Percentiles rank a stretch among this genome's conserved stretches.
Evolutionary conservation across 2,113 vertebrate species (phyloP).

Genomic region (Eira barbara): DNA sequence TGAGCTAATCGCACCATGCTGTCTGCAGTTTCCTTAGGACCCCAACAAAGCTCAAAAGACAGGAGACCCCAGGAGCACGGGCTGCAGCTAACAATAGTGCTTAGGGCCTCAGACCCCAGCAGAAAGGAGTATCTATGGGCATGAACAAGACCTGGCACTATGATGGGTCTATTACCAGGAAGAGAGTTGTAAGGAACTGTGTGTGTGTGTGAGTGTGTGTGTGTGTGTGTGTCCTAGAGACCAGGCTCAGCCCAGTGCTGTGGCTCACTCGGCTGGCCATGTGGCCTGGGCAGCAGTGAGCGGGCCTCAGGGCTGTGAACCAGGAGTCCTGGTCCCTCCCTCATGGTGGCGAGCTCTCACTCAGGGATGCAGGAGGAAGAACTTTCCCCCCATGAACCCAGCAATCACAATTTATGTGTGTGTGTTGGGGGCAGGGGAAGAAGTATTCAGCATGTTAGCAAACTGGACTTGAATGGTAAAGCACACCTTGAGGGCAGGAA

Average conservation of each 20-base stretch:
- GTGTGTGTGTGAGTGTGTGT: too few relatives aligned
- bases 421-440: too few relatives aligned
- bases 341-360: not conserved
- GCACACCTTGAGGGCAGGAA: not conserved
- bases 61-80: not conserved
- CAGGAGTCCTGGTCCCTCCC: not conserved
- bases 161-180: not conserved
- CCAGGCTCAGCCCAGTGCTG: too few relatives aligned
- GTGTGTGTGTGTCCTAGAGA: not conserved
- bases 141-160: not conserved
- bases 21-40: not conserved
- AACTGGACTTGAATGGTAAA: not conserved
- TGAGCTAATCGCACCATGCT: not conserved
- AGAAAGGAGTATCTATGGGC: not conserved
- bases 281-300: too few relatives aligned
- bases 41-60: not conserved
- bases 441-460: too few relatives aligned
- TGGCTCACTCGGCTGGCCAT: not conserved
- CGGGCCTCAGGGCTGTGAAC: not conserved
- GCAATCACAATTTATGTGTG: not conserved
- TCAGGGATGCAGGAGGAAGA: not conserved
- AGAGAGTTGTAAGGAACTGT: not conserved
- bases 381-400: not conserved
- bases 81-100: not conserved
- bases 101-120: not conserved